Conservation (phyloP, 2,888 invertebrate genomes). For the Schizotus pectinicornis region DNA sequence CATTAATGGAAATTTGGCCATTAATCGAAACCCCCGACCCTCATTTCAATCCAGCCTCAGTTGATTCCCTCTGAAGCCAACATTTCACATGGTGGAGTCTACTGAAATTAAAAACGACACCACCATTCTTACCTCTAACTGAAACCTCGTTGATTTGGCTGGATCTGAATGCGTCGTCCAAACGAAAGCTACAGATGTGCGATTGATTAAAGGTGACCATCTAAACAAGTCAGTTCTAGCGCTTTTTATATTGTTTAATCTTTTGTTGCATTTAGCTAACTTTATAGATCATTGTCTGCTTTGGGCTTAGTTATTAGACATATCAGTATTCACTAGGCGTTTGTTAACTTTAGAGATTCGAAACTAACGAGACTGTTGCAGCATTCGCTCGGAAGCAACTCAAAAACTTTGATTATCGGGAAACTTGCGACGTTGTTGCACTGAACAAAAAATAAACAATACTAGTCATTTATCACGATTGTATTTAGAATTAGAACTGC, state of each 20-base stretch:
- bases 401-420: constrained; percentile 85
- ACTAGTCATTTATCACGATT: too few species aligned
- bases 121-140: constrained; percentile 61
- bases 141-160: constrained; percentile 90
- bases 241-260: constrained; percentile 49
- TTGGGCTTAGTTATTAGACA: constrained; percentile 83
- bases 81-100: constrained; percentile 63
- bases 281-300: constrained; percentile 64
- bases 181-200: constrained; percentile 77
- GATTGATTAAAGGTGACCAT: constrained; percentile 81
- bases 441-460: too few species aligned
- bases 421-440: constrained; percentile 74
- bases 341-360: constrained; percentile 67
- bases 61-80: too few species aligned
- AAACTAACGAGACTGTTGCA: constrained; percentile 86
- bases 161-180: constrained; percentile 85
- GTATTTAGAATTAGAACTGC: too few species aligned
- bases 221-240: constrained; percentile 69
- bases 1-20: too few species aligned
- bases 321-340: constrained; percentile 69
- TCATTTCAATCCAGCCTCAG: too few species aligned
- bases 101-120: constrained; percentile 51
- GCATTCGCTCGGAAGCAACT: constrained; percentile 87
- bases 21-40: too few species aligned
- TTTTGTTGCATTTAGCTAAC: constrained; percentile 2